Percentiles rank a stretch among this genome's conserved stretches.
Evolutionary conservation across 2,888 invertebrate species (phyloP).

Genomic region (Lampropteryx suffumata): DNA sequence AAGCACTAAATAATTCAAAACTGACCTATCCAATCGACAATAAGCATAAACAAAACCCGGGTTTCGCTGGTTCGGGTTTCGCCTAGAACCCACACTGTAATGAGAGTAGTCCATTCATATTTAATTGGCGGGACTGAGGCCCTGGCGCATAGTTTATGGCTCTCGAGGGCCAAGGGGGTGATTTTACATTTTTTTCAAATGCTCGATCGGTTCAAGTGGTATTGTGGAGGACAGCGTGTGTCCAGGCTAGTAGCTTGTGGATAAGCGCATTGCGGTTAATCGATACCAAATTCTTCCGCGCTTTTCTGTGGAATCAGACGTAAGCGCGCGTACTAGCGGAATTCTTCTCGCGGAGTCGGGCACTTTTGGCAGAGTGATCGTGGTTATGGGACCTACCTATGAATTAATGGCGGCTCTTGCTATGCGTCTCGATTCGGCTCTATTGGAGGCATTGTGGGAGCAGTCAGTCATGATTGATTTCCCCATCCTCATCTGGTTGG

Average conservation of each 20-base stretch:
- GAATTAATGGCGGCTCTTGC: too few species aligned
- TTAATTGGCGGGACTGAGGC: constrained; percentile 68
- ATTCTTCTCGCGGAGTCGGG: too few species aligned
- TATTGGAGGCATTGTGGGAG: too few species aligned
- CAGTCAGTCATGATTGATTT: too few species aligned
- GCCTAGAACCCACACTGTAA: constrained; percentile 53
- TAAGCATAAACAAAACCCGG: constrained; percentile 34
- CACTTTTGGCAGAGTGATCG: too few species aligned
- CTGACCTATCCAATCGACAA: not conserved
- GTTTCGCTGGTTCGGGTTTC: not conserved
- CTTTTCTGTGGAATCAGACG: too few species aligned
- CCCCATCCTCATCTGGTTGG: too few species aligned
- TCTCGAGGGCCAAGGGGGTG: constrained; percentile 67
- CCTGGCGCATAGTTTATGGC: constrained; percentile 65
- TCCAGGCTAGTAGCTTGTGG: constrained; percentile 41
- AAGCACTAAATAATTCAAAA: constrained; percentile 29
- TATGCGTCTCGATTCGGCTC: too few species aligned
- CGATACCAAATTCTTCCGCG: too few species aligned
- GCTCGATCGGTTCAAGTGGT: constrained; percentile 70
- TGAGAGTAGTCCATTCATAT: constrained; percentile 72
- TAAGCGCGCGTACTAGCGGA: too few species aligned
- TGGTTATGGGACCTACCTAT: too few species aligned
- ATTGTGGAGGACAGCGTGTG: constrained; percentile 74
- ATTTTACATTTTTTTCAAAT: constrained; percentile 77
- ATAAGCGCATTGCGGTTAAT: too few species aligned